These are phyloP conservation scores for Saimiri boliviensis DNA, from an alignment of 2,113 vertebrate genomes.

Conservation along the genomic window DNA sequence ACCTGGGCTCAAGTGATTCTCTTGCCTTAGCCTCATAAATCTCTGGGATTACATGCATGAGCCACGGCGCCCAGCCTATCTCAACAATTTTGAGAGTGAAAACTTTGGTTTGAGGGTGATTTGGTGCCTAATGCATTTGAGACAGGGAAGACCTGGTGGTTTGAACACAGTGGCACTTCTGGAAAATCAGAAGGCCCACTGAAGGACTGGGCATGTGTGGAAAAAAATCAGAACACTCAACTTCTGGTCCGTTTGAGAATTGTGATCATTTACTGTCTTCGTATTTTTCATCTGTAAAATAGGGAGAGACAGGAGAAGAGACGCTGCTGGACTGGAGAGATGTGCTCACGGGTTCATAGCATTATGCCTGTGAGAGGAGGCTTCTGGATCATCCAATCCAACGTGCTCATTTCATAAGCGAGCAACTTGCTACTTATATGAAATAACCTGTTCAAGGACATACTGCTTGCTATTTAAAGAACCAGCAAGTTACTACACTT, in stretches of 20 bases:
- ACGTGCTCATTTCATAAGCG: background rate
- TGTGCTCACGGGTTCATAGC: background rate
- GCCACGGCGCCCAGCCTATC: background rate
- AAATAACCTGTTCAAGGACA: background rate
- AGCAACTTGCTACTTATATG: background rate
- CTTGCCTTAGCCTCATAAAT: background rate
- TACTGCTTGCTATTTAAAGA: background rate
- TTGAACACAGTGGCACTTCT: background rate
- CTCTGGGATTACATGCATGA: background rate
- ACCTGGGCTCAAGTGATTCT: background rate
- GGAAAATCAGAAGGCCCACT: background rate
- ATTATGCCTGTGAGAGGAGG: background rate
- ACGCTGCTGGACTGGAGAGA: background rate
- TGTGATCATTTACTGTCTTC: background rate
- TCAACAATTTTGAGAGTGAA: background rate
- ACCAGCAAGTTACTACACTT: background rate
- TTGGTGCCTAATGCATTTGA: background rate
- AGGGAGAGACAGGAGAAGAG: background rate
- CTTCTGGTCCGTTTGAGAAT: background rate
- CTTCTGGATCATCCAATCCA: background rate
- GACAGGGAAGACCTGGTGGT: background rate
- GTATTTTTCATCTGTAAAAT: background rate
- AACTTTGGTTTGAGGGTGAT: background rate
- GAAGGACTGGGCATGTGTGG: background rate
- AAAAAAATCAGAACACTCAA: background rate